Conservation (phyloP, 2,113 vertebrate species). For the Porphyrio hochstetteri region DNA sequence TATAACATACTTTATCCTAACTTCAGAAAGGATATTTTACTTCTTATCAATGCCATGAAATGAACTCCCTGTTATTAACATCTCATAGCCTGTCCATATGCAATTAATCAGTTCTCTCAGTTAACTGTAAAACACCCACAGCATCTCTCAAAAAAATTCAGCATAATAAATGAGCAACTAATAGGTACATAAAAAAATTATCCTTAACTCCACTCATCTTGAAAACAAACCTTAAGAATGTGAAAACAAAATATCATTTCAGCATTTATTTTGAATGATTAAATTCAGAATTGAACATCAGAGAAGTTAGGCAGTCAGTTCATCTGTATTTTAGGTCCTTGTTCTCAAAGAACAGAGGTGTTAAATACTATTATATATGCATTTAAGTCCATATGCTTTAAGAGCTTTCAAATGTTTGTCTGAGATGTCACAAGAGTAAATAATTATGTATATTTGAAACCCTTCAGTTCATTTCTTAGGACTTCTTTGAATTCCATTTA, state of each 20-base stretch:
- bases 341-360: neutral
- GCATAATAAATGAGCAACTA: neutral
- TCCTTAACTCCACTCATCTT: neutral
- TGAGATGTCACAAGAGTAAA: neutral
- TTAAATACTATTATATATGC: neutral
- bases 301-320: neutral
- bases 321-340: neutral
- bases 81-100: neutral
- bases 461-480: neutral
- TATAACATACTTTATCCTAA: neutral
- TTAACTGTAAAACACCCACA: rapidly evolving
- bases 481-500: neutral
- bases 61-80: neutral
- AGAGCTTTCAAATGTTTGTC: neutral
- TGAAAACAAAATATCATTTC: neutral
- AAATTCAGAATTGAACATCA: neutral
- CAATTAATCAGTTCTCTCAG: neutral
- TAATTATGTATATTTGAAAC: neutral
- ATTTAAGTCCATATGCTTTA: neutral
- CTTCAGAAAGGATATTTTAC: neutral
- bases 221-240: neutral
- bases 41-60: neutral
- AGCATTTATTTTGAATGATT: neutral
- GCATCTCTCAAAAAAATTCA: neutral
- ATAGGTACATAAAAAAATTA: neutral